These are phyloP conservation scores for Melanotus villosus DNA, from an alignment of 2,888 invertebrate genomes.

Conservation along the genomic window DNA sequence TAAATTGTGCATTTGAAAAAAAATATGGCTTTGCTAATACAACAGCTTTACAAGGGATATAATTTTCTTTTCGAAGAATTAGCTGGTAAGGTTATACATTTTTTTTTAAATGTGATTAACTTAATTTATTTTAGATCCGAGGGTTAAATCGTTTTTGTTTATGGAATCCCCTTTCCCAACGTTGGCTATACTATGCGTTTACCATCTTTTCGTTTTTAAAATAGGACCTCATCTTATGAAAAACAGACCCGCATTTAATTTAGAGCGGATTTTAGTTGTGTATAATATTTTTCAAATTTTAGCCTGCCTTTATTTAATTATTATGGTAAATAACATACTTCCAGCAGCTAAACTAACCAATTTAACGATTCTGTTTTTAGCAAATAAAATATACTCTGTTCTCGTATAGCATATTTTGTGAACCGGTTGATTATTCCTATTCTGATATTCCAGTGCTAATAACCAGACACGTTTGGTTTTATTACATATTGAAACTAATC, in stretches of 20 bases:
- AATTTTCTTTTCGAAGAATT: constrained; percentile 36
- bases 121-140: constrained; percentile 72
- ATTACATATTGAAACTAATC: constrained; percentile 79
- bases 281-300: constrained; percentile 79
- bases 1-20: not conserved
- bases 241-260: constrained; percentile 73
- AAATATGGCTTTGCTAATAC: constrained; percentile 1
- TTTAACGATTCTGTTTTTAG: constrained; percentile 17
- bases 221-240: constrained; percentile 79
- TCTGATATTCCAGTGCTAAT: constrained; percentile 74
- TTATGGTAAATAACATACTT: constrained; percentile 52
- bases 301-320: constrained; percentile 56
- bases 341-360: not conserved
- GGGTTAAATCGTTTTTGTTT: constrained; percentile 72
- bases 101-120: not conserved
- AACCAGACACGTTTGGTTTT: constrained; percentile 75
- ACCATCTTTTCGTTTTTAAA: constrained; percentile 72
- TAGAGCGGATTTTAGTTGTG: constrained; percentile 73
- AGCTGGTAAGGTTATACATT: constrained; percentile 24
- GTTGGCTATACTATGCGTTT: constrained; percentile 69
- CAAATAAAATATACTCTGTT: constrained; percentile 38
- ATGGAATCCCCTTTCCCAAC: constrained; percentile 69
- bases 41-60: constrained; percentile 51
- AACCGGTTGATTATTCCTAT: constrained; percentile 78
- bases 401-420: constrained; percentile 70